These are phyloP conservation scores for Campylorhamphus procurvoides DNA, from an alignment of 2,113 vertebrate species.

Conservation along the genomic window DNA sequence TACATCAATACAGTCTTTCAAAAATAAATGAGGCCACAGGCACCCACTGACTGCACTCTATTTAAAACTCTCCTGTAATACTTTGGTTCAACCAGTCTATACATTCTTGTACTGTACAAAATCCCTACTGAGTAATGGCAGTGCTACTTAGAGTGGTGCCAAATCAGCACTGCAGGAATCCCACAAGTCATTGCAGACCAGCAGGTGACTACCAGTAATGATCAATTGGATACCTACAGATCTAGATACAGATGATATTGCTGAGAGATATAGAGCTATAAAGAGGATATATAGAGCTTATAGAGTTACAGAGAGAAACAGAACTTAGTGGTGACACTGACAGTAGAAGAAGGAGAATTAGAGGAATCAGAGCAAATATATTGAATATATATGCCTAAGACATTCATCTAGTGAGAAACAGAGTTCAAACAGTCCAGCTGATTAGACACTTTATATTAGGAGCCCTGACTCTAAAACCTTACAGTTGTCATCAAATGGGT, in stretches of 20 bases:
- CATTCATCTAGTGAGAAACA: not conserved
- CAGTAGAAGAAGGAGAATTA: not conserved
- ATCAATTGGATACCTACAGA: not conserved
- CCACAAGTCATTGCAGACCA: not conserved
- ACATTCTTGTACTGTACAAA: constrained; percentile 46
- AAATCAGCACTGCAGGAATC: constrained; percentile 12
- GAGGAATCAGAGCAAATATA: not conserved
- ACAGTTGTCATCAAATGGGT: not conserved
- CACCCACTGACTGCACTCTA: constrained; percentile 58
- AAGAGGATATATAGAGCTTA: not conserved
- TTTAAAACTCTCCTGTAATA: constrained; percentile 60
- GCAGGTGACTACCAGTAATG: constrained; percentile 20
- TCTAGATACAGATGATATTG: not conserved
- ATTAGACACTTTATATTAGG: not conserved
- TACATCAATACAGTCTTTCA: constrained; percentile 64
- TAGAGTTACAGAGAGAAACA: not conserved
- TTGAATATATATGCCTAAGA: not conserved
- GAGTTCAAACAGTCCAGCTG: not conserved
- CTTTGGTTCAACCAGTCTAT: constrained; percentile 53
- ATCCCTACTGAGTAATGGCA: constrained; percentile 37
- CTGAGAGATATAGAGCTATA: not conserved
- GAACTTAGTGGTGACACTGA: not conserved
- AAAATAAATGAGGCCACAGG: constrained; percentile 67
- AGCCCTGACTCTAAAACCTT: not conserved
- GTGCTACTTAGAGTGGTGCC: constrained; percentile 42